phyloP scores from a whole-genome alignment of 2,888 invertebrate genomes.

The Drosophila neotestacea region DNA sequence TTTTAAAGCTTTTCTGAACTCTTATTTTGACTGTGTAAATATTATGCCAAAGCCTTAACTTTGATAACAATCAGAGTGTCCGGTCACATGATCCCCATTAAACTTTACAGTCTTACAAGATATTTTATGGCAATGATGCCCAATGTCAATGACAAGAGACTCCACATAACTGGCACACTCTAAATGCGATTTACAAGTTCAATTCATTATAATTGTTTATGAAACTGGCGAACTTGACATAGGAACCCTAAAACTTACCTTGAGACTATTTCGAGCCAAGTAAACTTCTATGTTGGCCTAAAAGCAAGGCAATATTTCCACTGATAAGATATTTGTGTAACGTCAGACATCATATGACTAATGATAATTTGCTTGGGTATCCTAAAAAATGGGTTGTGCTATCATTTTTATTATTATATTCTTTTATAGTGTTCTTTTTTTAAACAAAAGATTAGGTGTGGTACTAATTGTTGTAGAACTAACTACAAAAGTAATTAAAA shows the following conservation, averaged over 20 bases:
- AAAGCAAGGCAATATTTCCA: background rate
- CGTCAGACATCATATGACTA: constrained; percentile 45
- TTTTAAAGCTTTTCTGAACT: no score
- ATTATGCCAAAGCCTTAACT: background rate
- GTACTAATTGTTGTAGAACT: no score
- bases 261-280: constrained; percentile 9
- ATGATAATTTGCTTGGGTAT: constrained; percentile 8
- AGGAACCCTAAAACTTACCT: constrained; percentile 8
- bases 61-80: constrained; percentile 18
- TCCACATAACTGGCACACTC: constrained; percentile 24
- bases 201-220: constrained; percentile 18
- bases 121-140: constrained; percentile 15
- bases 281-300: background rate
- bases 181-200: constrained; percentile 26
- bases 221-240: constrained; percentile 41
- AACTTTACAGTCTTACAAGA: constrained; percentile 36
- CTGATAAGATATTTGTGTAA: constrained; percentile 41
- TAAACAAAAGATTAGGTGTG: no score
- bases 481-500: no score
- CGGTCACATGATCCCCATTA: constrained; percentile 47
- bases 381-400: background rate
- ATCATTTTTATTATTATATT: no score
- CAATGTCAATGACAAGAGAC: constrained; percentile 38
- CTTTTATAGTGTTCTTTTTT: no score
- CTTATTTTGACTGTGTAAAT: background rate